Conservation (phyloP, 2,113 vertebrate genomes). For the Empidonax traillii region DNA sequence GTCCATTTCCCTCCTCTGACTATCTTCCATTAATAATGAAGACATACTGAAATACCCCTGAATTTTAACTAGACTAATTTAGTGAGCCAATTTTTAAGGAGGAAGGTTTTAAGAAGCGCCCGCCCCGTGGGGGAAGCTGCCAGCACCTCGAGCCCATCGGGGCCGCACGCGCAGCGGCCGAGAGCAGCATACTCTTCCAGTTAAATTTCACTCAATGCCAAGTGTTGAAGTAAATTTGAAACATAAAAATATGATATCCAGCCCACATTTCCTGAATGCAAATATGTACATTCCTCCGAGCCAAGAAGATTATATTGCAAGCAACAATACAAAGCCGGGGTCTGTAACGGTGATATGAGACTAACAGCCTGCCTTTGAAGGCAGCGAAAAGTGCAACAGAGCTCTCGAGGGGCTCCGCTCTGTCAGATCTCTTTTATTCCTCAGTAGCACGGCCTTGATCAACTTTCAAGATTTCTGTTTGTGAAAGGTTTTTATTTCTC, state of each 20-base stretch:
- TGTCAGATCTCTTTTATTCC: constrained; percentile 65
- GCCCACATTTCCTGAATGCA: constrained; percentile 61
- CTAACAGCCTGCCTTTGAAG: constrained; percentile 62
- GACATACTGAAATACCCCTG: background rate
- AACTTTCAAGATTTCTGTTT: constrained; percentile 66
- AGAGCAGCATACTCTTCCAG: constrained; percentile 1
- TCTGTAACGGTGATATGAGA: constrained; percentile 60
- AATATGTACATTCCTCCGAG: constrained; percentile 61
- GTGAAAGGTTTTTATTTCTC: constrained; percentile 60
- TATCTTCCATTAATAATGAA: accelerated
- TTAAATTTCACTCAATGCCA: constrained; percentile 25
- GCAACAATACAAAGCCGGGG: constrained; percentile 49
- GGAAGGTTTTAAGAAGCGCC: background rate
- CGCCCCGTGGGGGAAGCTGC: accelerated
- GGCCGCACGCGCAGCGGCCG: background rate
- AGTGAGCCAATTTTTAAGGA: background rate
- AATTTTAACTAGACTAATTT: background rate
- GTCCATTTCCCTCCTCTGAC: accelerated
- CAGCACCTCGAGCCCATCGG: background rate
- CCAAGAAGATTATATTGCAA: constrained; percentile 63
- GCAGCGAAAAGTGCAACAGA: constrained; percentile 55
- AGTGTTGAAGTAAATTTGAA: constrained; percentile 38
- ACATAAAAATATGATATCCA: constrained; percentile 52
- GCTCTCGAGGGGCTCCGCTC: constrained; percentile 49
- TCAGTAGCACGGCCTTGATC: constrained; percentile 47